Evolutionary conservation across 2,113 vertebrate genomes (phyloP), one percentile per base, ranked within the genome.

Genomic region (Solenodon paradoxus): DNA sequence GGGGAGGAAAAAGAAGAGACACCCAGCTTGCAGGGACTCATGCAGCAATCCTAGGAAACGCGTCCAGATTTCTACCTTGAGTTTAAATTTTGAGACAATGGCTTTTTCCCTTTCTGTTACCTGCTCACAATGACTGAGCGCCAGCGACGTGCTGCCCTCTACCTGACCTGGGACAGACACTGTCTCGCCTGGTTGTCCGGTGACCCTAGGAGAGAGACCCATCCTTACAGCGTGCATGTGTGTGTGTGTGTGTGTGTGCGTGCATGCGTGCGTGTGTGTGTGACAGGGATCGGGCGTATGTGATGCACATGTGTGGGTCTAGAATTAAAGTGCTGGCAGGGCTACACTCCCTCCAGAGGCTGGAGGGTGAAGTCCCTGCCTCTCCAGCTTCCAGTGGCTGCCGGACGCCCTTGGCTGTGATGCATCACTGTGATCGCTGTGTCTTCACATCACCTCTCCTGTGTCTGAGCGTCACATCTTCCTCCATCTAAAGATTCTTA

Each of bases 361-460:
- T 49, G 59, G 55, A 40, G 42, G 15, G 53, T 32, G 9, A n/a
- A 61, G 35, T 53, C 16, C 30, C 51, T 16, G 64, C 53, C n/a
- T 72, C 53, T 80, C 53, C 28, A 3, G 45, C 30, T 13, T 53
- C 35, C 40, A 5, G 30, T 9, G 49, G 40, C 28, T 17, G 15
- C 42, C 9, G 24, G 26, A 15, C 7, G 9, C 63, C 42, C 53
- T 35, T 32, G 86, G 61, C 17, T 55, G 61, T 19, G 40, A 68
- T 28, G 35, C 61, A 26, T 66, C 30, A 0, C 32, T 78, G 10
- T 3, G 0, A 0, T 47, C 64, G 63, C n/a, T 59, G 49, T 35
- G 12, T 32, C n/a, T 79, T 30, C 13, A 4, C 5, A 0, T 45
- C 0, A 4, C 2, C 5, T 77, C 7, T n/a, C 74, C 24, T 19